Evolutionary conservation across 2,888 invertebrate species (phyloP).

Genomic region (Caradrina clavipalpis): DNA sequence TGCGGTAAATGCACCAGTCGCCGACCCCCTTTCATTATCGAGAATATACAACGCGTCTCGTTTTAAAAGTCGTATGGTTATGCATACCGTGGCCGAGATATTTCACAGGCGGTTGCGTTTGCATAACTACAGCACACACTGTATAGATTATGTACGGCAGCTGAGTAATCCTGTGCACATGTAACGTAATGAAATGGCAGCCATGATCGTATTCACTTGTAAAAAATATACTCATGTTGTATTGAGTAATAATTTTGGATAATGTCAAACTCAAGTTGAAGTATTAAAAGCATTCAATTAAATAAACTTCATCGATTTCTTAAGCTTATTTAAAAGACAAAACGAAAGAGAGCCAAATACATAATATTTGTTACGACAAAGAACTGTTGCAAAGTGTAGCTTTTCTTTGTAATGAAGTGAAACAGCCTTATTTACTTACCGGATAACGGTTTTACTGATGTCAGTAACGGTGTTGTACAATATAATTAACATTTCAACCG

Average conservation of each 20-base stretch:
- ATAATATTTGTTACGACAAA: constrained; percentile 24
- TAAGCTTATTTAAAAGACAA: constrained; percentile 9
- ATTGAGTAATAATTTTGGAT: constrained; percentile 24
- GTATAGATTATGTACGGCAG: constrained; percentile 60
- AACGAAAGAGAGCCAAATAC: constrained; percentile 10
- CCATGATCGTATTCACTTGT: constrained; percentile 58
- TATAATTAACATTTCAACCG: constrained; percentile 57
- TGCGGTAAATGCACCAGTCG: constrained; percentile 65
- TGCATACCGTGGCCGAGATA: constrained; percentile 69
- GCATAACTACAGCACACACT: constrained; percentile 69
- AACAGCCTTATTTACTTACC: constrained; percentile 40
- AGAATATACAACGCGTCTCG: constrained; percentile 63
- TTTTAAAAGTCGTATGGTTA: constrained; percentile 64
- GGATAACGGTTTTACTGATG: constrained; percentile 53
- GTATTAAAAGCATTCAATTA: constrained; percentile 13
- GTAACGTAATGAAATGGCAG: constrained; percentile 64
- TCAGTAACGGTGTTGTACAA: constrained; percentile 46
- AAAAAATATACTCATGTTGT: constrained; percentile 48
- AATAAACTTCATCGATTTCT: background rate
- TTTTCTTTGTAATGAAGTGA: constrained; percentile 17
- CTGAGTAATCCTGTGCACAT: constrained; percentile 69
- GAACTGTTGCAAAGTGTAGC: constrained; percentile 25
- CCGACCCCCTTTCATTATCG: constrained; percentile 73
- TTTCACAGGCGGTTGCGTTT: constrained; percentile 73
- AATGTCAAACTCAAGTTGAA: constrained; percentile 5